Percentiles rank a stretch among this genome's conserved stretches.
Evolutionary conservation across 2,888 invertebrate genomes (phyloP).

Genomic region (Orthosia cruda): DNA sequence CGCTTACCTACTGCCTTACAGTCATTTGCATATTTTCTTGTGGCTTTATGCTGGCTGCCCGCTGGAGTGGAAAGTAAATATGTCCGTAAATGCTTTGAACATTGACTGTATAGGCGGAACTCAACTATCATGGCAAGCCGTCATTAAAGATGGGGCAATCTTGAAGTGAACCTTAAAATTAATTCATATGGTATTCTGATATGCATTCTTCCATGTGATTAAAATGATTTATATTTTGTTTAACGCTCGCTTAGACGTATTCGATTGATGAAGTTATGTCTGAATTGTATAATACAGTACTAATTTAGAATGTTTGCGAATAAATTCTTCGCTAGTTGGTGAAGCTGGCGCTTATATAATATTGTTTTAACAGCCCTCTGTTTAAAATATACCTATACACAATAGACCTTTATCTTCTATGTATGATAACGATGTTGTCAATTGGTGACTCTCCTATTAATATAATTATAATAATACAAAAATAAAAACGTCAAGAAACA

Average conservation of each 20-base stretch:
- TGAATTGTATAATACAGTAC: background rate
- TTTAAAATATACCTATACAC: conserved; percentile 3
- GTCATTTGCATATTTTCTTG: conserved; percentile 91
- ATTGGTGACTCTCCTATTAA: conserved; percentile 66
- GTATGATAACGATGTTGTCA: conserved; percentile 1
- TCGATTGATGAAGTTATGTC: background rate
- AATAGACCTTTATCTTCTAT: conserved; percentile 2
- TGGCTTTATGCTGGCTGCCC: conserved; percentile 84
- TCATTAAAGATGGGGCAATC: conserved; percentile 12
- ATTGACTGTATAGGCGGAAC: conserved; percentile 36
- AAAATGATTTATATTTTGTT: background rate
- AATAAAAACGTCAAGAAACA: conserved; percentile 77
- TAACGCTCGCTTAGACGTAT: background rate
- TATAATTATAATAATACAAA: conserved; percentile 46
- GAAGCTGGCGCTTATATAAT: background rate
- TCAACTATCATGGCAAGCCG: conserved; percentile 30
- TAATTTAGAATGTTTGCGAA: background rate
- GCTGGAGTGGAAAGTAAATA: conserved; percentile 76
- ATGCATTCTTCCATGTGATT: background rate
- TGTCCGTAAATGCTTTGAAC: conserved; percentile 68
- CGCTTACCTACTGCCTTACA: conserved; percentile 91
- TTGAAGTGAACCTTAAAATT: conserved; percentile 12
- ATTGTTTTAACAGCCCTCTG: no score
- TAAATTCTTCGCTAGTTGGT: background rate
- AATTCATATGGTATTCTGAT: background rate